Evolutionary conservation across 2,797 vertebrate species (phyloP), one percentile per base, ranked within the genome.

Genomic region (Spinibarbus caldwelli): DNA sequence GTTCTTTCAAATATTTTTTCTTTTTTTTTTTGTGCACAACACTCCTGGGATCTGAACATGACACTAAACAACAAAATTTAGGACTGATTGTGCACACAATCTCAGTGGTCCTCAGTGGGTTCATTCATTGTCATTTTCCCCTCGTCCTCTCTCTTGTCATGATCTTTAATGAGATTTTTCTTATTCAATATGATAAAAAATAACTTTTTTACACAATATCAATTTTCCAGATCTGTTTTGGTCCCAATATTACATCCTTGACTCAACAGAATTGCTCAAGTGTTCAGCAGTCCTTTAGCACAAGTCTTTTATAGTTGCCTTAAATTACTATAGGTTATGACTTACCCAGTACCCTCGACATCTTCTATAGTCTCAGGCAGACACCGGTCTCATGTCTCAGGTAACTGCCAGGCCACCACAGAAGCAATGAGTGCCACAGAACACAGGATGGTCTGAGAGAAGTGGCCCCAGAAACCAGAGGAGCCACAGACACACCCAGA

Each of bases 331-430:
- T 3, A 59, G 6, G 0, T 43, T 84, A 75, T 52, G 75, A 47
- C 71, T 82, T 82, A 95, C 95, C 82, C 90, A 6, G 87, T 82
- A 72, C 91, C 85, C 89, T 98, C 96, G 0, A 97, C 45, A 3
- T 98, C 97, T 84, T 97, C 59, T 67, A 98, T 96, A 66, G 96
- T 97, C 89, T 99, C 97, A 0, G 96, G 96, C 17, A 99, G 94
- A 80, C 89, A 92, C 4, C 45, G 23, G 34, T 92, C 88, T 79
- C 91, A 91, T 0, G 97, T 98, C 92, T 99, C 97, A 0, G 96
- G 87, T 41, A 99, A 94, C 19, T 94, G 93, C 15, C 95, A 92
- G 3, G 95, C 94, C 45, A 92, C 87, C 0, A 91, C 72, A 2
- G 86, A 95, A 0, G 95, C 95, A 26, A 96, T 78, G 15, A 95